These are phyloP conservation scores for Rhyacophila brunnea DNA, from an alignment of 1,140 invertebrate genomes.

Conservation along the genomic window DNA sequence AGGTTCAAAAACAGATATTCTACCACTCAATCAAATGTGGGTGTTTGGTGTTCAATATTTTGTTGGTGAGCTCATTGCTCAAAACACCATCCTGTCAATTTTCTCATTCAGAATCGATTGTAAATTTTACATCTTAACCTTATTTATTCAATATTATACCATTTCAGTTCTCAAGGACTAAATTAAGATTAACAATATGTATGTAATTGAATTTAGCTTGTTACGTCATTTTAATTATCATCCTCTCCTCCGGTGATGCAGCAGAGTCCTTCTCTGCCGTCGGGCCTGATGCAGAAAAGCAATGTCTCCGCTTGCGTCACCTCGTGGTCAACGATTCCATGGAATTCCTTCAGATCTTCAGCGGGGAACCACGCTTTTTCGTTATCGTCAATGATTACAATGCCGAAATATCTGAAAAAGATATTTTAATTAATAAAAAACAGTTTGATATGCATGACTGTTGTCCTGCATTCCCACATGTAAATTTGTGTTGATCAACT, in stretches of 20 bases:
- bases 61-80: too few species aligned
- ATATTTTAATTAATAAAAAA: too few species aligned
- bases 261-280: slow-evolving; percentile 79
- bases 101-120: too few species aligned
- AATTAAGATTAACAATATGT: background rate
- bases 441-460: too few species aligned
- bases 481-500: too few species aligned
- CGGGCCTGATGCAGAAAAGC: slow-evolving; percentile 80
- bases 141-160: too few species aligned
- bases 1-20: too few species aligned
- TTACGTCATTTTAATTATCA: slow-evolving; percentile 9
- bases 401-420: slow-evolving; percentile 66
- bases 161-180: background rate
- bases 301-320: slow-evolving; percentile 74
- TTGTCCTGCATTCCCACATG: too few species aligned
- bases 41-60: too few species aligned
- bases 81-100: too few species aligned
- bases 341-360: slow-evolving; percentile 83
- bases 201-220: background rate
- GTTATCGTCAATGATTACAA: slow-evolving; percentile 82
- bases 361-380: slow-evolving; percentile 91
- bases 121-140: too few species aligned
- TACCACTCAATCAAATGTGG: too few species aligned
- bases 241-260: slow-evolving; percentile 69
- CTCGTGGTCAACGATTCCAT: slow-evolving; percentile 80